Conservation (phyloP, 2,113 vertebrate genomes). For the Dinomys branickii region DNA sequence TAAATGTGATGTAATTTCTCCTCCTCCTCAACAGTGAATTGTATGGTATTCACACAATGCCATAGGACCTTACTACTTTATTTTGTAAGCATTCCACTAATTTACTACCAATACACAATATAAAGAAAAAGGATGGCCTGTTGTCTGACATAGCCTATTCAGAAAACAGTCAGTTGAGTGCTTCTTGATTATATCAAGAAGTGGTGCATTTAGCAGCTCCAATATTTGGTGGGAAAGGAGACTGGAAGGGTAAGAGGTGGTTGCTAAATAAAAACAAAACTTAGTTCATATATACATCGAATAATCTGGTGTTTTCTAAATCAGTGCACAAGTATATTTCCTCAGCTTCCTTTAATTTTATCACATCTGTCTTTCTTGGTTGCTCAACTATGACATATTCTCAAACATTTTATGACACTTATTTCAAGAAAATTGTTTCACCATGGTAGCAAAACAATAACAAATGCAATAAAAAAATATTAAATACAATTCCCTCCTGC, state of each 20-base stretch:
- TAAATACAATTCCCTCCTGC: slow-evolving; percentile 30
- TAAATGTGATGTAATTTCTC: neutral
- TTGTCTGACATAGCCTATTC: neutral
- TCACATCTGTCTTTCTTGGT: slow-evolving; percentile 43
- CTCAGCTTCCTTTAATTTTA: neutral
- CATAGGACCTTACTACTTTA: neutral
- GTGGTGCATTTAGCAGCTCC: neutral
- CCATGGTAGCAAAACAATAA: slow-evolving; percentile 55
- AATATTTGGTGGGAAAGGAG: neutral
- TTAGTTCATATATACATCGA: neutral
- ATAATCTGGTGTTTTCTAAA: neutral
- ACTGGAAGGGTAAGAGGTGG: neutral
- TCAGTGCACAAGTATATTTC: neutral
- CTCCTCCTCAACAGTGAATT: neutral
- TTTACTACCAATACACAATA: neutral
- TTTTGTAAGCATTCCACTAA: neutral
- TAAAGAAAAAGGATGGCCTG: neutral
- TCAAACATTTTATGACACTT: slow-evolving; percentile 60
- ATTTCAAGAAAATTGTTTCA: slow-evolving; percentile 69
- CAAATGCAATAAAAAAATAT: slow-evolving; percentile 57
- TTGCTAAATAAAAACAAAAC: neutral
- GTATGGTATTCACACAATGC: neutral
- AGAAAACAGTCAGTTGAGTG: neutral
- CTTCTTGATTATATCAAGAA: neutral
- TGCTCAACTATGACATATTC: neutral